Percentiles rank a stretch among this genome's conserved stretches.
Evolutionary conservation across 2,797 vertebrate genomes (phyloP).

Genomic region (Semotilus atromaculatus): DNA sequence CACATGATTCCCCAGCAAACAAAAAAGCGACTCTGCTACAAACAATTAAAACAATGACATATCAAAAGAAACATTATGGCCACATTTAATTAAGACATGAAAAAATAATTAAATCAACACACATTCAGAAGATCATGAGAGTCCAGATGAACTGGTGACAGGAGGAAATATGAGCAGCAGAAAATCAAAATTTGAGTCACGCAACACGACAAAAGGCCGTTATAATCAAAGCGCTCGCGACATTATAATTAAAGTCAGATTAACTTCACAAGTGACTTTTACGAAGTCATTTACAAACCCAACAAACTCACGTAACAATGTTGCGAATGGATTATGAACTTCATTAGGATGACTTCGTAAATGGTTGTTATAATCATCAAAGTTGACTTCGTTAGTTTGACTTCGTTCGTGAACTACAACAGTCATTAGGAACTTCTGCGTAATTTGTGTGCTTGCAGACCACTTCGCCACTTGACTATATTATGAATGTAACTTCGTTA

Average conservation of each 20-base stretch:
- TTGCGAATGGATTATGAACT: neutral
- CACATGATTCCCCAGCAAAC: neutral
- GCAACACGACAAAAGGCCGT: neutral
- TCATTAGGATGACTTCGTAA: neutral
- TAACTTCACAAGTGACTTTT: neutral
- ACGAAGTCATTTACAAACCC: neutral
- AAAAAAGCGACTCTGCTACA: neutral
- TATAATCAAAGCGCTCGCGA: neutral
- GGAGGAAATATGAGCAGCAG: neutral
- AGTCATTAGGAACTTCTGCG: neutral
- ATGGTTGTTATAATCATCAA: too few relatives aligned
- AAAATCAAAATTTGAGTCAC: neutral
- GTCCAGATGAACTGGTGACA: neutral
- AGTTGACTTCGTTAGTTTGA: neutral
- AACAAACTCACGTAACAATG: neutral
- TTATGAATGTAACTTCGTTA: neutral
- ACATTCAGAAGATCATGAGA: neutral
- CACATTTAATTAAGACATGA: conserved; percentile 10
- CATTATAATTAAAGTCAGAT: neutral
- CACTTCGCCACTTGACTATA: neutral
- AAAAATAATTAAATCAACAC: neutral
- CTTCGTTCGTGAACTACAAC: neutral
- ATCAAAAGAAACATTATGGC: conserved; percentile 17
- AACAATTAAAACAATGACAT: neutral
- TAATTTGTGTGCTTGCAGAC: neutral